These are phyloP conservation scores for Schizaphis graminum DNA, from an alignment of 2,888 invertebrate genomes.

Conservation along the genomic window DNA sequence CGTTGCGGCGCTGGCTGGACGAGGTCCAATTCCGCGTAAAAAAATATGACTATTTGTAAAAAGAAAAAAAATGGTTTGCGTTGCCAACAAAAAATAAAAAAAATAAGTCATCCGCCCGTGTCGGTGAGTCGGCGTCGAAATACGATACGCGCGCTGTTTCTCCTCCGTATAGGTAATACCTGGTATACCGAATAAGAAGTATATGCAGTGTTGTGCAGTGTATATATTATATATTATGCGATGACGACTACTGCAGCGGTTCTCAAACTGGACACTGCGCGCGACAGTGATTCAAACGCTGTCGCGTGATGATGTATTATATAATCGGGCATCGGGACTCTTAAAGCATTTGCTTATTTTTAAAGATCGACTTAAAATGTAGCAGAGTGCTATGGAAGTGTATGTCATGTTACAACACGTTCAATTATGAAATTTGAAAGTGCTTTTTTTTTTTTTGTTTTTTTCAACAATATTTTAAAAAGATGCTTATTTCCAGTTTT, in stretches of 20 bases:
- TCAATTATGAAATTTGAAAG: no score
- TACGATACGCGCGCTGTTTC: background rate
- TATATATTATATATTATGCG: no score
- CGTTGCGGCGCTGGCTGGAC: background rate
- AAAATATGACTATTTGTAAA: background rate
- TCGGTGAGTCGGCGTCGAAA: slow-evolving; percentile 12
- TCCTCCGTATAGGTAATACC: no score
- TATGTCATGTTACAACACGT: no score
- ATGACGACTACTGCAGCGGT: background rate
- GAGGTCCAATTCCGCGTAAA: background rate
- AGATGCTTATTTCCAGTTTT: no score
- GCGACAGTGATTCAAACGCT: background rate
- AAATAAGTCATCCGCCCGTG: slow-evolving; percentile 5
- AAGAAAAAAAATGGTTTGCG: background rate
- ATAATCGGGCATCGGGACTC: no score
- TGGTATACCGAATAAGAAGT: background rate
- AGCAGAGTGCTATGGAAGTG: no score
- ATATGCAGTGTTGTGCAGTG: background rate
- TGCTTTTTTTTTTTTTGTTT: no score
- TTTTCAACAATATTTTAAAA: no score
- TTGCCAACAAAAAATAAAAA: background rate
- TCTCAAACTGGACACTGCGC: background rate
- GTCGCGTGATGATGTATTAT: background rate
- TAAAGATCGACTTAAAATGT: no score
- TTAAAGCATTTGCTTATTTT: no score